Evolutionary conservation across 23 tunicate species (phyloP), one percentile per base, ranked within the genome.

Genomic region (Halocynthia aurantium): DNA sequence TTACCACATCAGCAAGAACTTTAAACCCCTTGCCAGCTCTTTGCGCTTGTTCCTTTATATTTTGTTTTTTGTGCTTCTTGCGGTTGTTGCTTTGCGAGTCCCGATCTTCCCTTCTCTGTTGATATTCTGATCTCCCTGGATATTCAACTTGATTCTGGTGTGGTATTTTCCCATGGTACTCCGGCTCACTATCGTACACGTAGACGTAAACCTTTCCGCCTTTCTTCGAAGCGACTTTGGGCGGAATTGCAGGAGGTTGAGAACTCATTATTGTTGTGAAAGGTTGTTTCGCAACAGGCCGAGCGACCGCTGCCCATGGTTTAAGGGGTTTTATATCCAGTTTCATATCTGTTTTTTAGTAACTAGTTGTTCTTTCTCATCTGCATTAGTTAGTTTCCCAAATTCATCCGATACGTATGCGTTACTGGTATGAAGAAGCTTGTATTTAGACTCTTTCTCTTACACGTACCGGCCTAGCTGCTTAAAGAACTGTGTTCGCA

Each of bases 1-100:
- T 76, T 51, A 87, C 93, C 84, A 87, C 93, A 57, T 87, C 93
- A 8, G 93, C 93, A 44, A 87, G 52, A 10, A 87, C 53, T 51
- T 87, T 87, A 75, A 70, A 87, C 6, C 93, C 93, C 68, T 73
- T 77, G 11, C 86, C 87, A 8, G 68, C 74, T 49, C 82, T 80
- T 77, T 79, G 73, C 50, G 84, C 80, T 68, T 74, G 81, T 6
- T 70, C 74, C 68, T 63, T 75, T 65, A 86, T 40, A 11, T 78
- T 56, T n/a, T 51, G 70, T 6, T 49, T 65, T 31, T 31, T 31
- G 44, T 31, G 44, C 44, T 31, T 31, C 4, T 31, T 31, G 44
- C 44, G 44, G 44, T 31, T 31, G 44, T 31, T 31, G 44, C 44
- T 4, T 31, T 31, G 44, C 44, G 44, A 31, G 44, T 10, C 70